These are phyloP conservation scores for Ceryle rudis DNA, from an alignment of 2,797 vertebrate genomes.

Conservation along the genomic window DNA sequence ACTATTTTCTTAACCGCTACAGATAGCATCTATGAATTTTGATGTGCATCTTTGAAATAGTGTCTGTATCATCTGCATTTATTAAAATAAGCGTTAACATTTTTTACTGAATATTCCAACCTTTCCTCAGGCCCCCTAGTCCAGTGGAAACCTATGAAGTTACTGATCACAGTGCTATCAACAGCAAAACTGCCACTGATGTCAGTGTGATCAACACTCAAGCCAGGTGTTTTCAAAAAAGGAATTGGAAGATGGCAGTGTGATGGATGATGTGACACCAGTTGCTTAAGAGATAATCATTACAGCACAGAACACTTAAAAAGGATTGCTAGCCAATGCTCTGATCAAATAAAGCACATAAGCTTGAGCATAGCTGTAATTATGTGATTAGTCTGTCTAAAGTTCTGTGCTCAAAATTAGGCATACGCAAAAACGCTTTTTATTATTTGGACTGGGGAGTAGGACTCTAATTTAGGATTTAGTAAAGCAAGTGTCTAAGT, in stretches of 20 bases:
- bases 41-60: neutral
- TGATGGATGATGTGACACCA: constrained; percentile 12
- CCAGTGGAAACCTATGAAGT: neutral
- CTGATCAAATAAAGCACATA: constrained; percentile 47
- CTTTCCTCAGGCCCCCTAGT: neutral
- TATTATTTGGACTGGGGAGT: neutral
- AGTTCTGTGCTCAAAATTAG: constrained; percentile 37
- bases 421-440: neutral
- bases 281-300: constrained; percentile 22
- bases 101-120: neutral
- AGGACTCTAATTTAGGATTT: constrained; percentile 44
- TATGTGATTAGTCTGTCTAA: constrained; percentile 47
- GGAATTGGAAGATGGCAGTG: neutral
- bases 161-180: neutral
- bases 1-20: neutral
- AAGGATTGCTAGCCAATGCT: constrained; percentile 24
- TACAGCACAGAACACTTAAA: neutral
- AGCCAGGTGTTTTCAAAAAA: neutral
- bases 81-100: neutral
- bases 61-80: neutral
- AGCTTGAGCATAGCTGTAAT: constrained; percentile 32
- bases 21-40: neutral
- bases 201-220: neutral
- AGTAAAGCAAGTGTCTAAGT: constrained; percentile 21
- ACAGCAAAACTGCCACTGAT: neutral